phyloP scores from a whole-genome alignment of 2,888 invertebrate genomes.

The Tetranychus truncatus region DNA sequence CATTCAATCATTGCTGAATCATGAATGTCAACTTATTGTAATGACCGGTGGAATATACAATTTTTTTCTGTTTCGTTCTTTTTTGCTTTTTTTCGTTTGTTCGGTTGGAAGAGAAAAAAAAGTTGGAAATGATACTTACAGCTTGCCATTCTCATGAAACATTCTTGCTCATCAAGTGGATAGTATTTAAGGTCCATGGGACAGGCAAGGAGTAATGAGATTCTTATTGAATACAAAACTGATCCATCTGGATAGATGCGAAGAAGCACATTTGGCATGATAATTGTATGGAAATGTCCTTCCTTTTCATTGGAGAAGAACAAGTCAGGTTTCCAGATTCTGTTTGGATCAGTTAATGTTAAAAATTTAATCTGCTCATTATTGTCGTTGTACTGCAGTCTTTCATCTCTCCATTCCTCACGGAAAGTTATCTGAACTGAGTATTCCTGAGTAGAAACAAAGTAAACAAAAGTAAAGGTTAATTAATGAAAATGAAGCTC shows the following conservation, averaged over 20 bases:
- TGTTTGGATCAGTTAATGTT: conserved; percentile 75
- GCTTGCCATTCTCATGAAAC: conserved; percentile 86
- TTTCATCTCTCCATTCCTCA: conserved; percentile 86
- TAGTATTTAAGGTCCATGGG: conserved; percentile 95
- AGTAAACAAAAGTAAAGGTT: neutral
- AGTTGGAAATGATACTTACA: conserved; percentile 49
- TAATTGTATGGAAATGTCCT: conserved; percentile 80
- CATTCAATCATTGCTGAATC: too few species aligned
- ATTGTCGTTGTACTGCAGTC: conserved; percentile 36
- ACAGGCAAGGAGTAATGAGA: conserved; percentile 84
- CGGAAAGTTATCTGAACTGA: conserved; percentile 91
- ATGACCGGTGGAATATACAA: too few species aligned
- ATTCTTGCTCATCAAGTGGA: conserved; percentile 84
- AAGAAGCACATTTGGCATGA: conserved; percentile 93
- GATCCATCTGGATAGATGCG: conserved; percentile 84
- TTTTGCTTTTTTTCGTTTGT: neutral
- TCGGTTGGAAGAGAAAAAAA: neutral
- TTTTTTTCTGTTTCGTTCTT: too few species aligned
- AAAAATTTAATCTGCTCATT: conserved; percentile 43
- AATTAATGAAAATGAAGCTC: neutral
- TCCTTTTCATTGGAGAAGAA: conserved; percentile 96
- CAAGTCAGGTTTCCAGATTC: conserved; percentile 94
- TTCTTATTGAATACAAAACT: conserved; percentile 85
- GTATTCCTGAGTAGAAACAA: conserved; percentile 48
- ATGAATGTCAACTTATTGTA: too few species aligned